Evolutionary conservation across 30 jellyfish, hydroid and myxozoan species (phyloP).

Genomic region (Calvadosia cruxmelitensis): DNA sequence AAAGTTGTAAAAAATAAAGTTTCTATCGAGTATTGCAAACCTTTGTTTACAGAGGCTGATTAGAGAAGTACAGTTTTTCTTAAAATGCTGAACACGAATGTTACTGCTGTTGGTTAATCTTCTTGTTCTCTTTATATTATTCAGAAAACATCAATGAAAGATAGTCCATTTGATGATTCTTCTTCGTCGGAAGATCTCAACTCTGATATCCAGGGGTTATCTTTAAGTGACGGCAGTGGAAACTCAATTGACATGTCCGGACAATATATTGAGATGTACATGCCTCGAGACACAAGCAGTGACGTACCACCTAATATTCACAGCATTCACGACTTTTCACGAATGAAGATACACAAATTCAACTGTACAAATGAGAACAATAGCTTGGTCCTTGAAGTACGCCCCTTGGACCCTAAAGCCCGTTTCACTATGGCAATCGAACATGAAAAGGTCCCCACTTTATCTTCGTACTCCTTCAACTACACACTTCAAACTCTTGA

Average conservation of each 20-base stretch:
- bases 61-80: no score
- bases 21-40: no score
- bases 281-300: conserved; percentile 36
- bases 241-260: conserved; percentile 72
- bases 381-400: conserved; percentile 58
- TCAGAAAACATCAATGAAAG: conserved; percentile 57
- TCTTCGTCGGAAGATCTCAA: conserved; percentile 50
- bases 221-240: conserved; percentile 64
- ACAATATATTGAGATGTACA: conserved; percentile 73
- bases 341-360: conserved; percentile 58
- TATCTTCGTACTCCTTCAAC: conserved; percentile 16
- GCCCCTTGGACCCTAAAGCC: conserved; percentile 55
- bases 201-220: conserved; percentile 72
- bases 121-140: neutral
- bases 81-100: no score
- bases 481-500: conserved; percentile 45
- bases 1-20: no score
- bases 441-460: conserved; percentile 52
- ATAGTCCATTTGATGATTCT: conserved; percentile 61
- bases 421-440: conserved; percentile 22
- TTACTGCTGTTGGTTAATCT: no score
- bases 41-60: no score
- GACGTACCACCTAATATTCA: conserved; percentile 46
- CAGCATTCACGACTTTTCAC: conserved; percentile 17
- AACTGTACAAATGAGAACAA: conserved; percentile 44